These are phyloP conservation scores for Halcyon badia DNA, from an alignment of 2,797 vertebrate species.

Conservation along the genomic window DNA sequence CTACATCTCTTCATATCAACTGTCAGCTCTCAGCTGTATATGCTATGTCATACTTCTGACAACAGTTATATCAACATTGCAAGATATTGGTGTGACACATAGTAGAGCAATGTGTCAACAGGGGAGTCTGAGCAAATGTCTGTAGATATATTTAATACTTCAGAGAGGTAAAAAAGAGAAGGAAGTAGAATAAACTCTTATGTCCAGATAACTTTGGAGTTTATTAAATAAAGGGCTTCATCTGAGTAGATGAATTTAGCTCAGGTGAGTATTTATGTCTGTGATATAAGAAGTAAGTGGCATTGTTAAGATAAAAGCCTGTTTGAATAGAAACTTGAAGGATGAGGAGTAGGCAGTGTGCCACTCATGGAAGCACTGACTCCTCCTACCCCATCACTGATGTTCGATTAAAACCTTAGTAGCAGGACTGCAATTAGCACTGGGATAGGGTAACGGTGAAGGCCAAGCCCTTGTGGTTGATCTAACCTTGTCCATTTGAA, in stretches of 20 bases:
- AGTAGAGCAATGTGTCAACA: slow-evolving; percentile 3
- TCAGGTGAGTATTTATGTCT: neutral
- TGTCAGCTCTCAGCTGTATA: neutral
- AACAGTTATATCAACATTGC: neutral
- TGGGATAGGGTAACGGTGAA: neutral
- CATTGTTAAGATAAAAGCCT: neutral
- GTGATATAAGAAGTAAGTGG: fast-evolving
- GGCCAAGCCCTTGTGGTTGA: neutral
- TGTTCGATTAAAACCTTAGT: neutral
- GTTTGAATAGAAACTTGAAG: neutral
- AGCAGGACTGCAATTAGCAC: neutral
- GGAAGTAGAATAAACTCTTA: neutral
- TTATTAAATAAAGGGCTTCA: neutral
- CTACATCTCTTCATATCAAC: neutral
- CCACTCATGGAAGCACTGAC: neutral
- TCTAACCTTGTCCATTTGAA: neutral
- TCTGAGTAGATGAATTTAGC: neutral
- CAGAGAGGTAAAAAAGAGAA: neutral
- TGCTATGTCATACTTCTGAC: neutral
- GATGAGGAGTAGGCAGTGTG: neutral
- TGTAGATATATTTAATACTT: neutral
- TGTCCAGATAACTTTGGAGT: neutral
- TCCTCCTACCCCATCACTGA: neutral
- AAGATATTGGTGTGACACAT: slow-evolving; percentile 11
- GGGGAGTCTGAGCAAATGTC: neutral